Conservation (phyloP, 1,140 invertebrate species). For the Magallana gigas region DNA sequence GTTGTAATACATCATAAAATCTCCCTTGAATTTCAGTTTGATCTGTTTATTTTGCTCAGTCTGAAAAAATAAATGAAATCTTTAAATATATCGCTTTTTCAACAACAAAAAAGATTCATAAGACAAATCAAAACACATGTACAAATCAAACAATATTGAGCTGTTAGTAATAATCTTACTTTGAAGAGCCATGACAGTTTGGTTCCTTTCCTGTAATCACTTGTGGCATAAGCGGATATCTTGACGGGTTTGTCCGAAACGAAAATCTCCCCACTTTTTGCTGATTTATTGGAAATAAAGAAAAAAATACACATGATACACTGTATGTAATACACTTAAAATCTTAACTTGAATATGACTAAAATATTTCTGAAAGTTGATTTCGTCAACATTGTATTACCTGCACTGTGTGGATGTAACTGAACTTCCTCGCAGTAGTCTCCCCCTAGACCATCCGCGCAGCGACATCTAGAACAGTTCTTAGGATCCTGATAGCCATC, state of each 20-base stretch:
- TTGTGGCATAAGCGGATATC: not conserved
- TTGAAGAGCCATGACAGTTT: conserved; percentile 15
- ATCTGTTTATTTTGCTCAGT: conserved; percentile 20
- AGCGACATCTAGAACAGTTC: conserved; percentile 72
- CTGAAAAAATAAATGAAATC: not conserved
- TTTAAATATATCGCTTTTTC: no score
- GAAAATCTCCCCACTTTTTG: not conserved
- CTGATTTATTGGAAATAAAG: not conserved
- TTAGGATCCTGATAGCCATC: conserved; percentile 77
- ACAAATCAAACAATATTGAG: no score
- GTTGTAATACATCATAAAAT: conserved; percentile 35
- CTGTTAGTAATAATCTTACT: not conserved
- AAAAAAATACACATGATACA: not conserved
- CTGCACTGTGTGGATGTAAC: conserved; percentile 45
- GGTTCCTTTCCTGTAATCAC: conserved; percentile 4
- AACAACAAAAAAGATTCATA: no score
- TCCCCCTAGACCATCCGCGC: conserved; percentile 73
- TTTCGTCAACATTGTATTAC: conserved; percentile 45
- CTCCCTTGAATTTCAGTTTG: not conserved
- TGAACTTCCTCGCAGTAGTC: conserved; percentile 67
- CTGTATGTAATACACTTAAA: not conserved
- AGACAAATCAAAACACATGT: no score
- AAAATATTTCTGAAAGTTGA: not conserved
- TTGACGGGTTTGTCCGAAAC: not conserved
- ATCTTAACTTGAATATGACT: not conserved